Base-by-base conservation (phyloP, 2,888 invertebrate species). In the Calameuta filiformis region DNA sequence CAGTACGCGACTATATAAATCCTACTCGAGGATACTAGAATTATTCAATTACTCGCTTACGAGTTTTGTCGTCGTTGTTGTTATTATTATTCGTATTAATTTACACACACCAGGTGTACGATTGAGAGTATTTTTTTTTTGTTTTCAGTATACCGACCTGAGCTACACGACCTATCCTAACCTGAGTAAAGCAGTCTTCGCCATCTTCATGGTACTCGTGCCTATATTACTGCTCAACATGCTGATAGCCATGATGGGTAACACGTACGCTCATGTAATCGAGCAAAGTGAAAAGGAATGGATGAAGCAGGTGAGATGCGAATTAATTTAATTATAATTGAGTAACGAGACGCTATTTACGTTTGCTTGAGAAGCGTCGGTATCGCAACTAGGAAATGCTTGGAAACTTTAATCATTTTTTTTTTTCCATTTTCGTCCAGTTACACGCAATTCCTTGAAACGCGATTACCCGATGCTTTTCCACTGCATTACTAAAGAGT, bases 191-290 rank as follows among this genome's bases (percentile, higher is more conserved):
- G 95, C 97, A 0, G 97, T 99, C n/a, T 99, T 99, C 91, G 96
- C 98, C 0, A 94, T 98, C 80, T 99, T 99, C 91, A 99, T 99
- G 98, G 97, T 99, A 78, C 96, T 99, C 86, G 98, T 99, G 81
- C 99, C 99, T 1, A 99, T 99, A 88, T 93, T 99, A 75, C 93
- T 99, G 87, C 94, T 99, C 23, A 99, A 99, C 94, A 99, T 96
- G 96, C 94, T 99, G 92, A 99, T 99, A 83, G 99, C 99, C 82
- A 99, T 99, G 99, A 99, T 99, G 99, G 99, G 99, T 68, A 99
- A 99, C 92, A 99, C 99, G 0, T 99, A 99, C 91, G 98, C 98
- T 0, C 97, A 97, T 86, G 98, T 99, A 80, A 99, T 99, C 85
- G 97, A 98, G 90, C 98, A 98, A 90, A 99, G 99, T 68, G 99